phyloP scores from a whole-genome alignment of 2,797 vertebrate genomes.

The Anolis apletophallus region DNA sequence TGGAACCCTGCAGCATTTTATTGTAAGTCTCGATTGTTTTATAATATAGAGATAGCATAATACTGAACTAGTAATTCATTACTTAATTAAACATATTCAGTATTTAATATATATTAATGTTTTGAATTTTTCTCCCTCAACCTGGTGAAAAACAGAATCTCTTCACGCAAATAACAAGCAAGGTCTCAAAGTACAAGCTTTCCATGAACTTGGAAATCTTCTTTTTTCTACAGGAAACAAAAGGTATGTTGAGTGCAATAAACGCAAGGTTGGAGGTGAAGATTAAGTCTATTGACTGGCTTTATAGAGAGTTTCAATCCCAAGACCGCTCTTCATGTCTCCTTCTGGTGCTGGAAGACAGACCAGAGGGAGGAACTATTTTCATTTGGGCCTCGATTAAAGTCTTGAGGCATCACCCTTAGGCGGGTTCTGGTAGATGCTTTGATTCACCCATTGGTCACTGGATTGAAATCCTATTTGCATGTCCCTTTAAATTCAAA shows the following conservation, averaged over 20 bases:
- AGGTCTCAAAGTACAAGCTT: slow-evolving; percentile 86
- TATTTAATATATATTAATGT: slow-evolving; percentile 1
- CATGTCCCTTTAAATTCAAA: too few relatives aligned
- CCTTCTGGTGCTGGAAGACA: too few relatives aligned
- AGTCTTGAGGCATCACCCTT: too few relatives aligned
- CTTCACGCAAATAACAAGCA: slow-evolving; percentile 83
- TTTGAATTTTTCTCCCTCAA: slow-evolving; percentile 33
- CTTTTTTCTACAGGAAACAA: slow-evolving; percentile 86
- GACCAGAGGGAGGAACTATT: too few relatives aligned
- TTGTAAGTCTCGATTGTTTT: neutral
- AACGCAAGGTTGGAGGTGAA: too few relatives aligned
- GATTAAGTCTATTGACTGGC: too few relatives aligned
- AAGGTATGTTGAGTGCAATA: slow-evolving; percentile 75
- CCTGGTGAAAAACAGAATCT: slow-evolving; percentile 80
- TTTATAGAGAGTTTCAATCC: too few relatives aligned
- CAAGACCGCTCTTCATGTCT: too few relatives aligned
- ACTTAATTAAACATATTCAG: neutral
- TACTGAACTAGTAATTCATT: neutral
- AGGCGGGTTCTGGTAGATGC: too few relatives aligned
- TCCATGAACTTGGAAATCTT: slow-evolving; percentile 92
- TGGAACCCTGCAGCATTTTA: neutral
- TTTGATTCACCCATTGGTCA: too few relatives aligned
- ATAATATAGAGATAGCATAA: neutral
- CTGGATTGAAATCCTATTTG: too few relatives aligned
- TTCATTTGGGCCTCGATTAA: too few relatives aligned